phyloP scores from a whole-genome alignment of 2,113 vertebrate species.

The human region DNA sequence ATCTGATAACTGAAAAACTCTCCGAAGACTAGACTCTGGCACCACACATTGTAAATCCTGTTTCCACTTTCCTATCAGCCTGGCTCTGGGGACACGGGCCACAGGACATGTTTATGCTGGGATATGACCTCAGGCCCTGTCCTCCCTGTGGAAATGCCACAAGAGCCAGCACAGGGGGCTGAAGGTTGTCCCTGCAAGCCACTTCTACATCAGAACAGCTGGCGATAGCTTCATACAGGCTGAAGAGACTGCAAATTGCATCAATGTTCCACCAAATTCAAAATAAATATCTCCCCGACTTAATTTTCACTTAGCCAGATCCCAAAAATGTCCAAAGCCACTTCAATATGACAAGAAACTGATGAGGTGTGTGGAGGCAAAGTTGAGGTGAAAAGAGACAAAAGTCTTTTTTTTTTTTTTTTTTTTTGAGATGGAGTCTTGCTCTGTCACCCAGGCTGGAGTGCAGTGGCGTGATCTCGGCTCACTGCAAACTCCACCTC shows the following conservation, averaged over 20 bases:
- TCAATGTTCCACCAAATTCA: not conserved
- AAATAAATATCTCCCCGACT: not conserved
- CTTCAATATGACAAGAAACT: not conserved
- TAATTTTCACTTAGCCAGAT: not conserved
- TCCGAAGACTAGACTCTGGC: not conserved
- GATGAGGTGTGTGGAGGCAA: not conserved
- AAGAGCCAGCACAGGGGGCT: accelerated
- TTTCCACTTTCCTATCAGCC: not conserved
- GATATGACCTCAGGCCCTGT: not conserved
- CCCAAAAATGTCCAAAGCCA: not conserved
- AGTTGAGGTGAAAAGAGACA: not conserved
- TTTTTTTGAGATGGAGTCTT: no score
- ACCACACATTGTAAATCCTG: not conserved
- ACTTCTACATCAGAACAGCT: not conserved
- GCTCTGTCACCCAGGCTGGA: no score
- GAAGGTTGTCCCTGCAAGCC: not conserved
- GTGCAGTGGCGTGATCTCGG: no score
- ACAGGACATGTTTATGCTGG: accelerated
- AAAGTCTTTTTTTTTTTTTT: no score
- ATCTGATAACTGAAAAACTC: not conserved
- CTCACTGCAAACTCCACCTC: no score
- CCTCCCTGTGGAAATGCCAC: no score
- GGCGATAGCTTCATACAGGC: not conserved
- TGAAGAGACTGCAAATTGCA: not conserved
- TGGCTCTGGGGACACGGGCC: not conserved